These are phyloP conservation scores for Drosophila anceps DNA, from an alignment of 2,888 invertebrate species.

Conservation along the genomic window DNA sequence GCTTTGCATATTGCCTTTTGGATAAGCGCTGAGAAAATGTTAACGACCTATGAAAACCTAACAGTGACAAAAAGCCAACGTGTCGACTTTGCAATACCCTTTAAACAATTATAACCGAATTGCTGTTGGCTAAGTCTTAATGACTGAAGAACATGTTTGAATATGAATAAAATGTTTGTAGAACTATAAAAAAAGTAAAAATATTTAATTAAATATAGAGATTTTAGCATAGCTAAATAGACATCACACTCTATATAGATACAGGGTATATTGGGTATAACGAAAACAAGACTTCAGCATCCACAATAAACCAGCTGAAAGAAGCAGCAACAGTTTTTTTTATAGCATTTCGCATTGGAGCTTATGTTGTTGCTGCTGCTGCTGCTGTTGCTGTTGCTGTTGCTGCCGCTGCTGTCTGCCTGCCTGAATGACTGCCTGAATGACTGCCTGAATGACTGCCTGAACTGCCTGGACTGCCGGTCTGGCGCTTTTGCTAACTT, in stretches of 20 bases:
- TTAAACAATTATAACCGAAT: no score
- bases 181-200: no score
- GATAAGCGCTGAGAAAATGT: slow-evolving; percentile 42
- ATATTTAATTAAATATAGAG: no score
- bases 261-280: background rate
- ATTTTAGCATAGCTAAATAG: background rate
- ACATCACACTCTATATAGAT: background rate
- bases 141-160: no score
- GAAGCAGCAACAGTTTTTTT: slow-evolving; percentile 51
- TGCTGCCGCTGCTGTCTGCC: background rate
- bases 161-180: no score
- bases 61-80: background rate
- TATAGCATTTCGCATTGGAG: slow-evolving; percentile 39
- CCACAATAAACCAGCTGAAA: slow-evolving; percentile 27
- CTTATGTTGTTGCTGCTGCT: slow-evolving; percentile 23
- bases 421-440: slow-evolving; percentile 5
- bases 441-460: slow-evolving; percentile 7
- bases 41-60: slow-evolving; percentile 60
- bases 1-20: slow-evolving; percentile 62
- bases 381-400: background rate
- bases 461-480: slow-evolving; percentile 1
- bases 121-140: no score
- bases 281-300: slow-evolving; percentile 11
- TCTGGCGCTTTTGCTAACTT: slow-evolving; percentile 36
- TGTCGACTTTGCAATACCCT: slow-evolving; percentile 11